phyloP scores from a whole-genome alignment of 2,113 vertebrate genomes.

The Oceanites oceanicus region DNA sequence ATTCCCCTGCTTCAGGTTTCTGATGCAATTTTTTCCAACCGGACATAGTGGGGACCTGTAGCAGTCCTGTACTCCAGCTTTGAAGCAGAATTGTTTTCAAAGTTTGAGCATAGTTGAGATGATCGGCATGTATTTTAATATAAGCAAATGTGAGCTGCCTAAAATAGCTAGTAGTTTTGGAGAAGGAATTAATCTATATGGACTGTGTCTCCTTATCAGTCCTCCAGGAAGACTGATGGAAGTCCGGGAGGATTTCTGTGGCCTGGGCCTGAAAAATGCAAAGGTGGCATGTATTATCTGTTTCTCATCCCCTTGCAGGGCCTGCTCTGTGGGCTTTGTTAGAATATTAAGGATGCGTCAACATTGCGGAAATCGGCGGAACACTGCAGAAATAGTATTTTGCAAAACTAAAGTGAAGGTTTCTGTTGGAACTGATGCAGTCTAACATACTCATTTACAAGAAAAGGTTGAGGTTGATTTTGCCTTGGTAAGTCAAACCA shows the following conservation, averaged over 20 bases:
- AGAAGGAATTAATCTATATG: neutral
- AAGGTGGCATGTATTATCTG: too few species aligned
- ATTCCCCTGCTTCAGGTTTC: neutral
- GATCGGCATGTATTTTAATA: neutral
- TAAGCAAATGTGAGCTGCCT: neutral
- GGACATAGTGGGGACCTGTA: neutral
- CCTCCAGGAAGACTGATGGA: neutral
- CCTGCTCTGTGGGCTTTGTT: neutral
- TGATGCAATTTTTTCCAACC: fast-evolving
- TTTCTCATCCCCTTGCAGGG: neutral
- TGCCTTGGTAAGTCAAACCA: neutral
- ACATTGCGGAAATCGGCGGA: fast-evolving
- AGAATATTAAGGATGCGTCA: neutral
- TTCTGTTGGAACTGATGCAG: neutral
- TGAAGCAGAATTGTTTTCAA: neutral
- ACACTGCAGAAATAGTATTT: neutral
- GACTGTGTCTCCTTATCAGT: neutral
- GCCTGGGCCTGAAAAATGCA: neutral
- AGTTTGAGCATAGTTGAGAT: neutral
- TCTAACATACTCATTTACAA: neutral
- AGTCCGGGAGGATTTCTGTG: neutral
- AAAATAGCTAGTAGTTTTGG: neutral
- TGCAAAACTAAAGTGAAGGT: neutral
- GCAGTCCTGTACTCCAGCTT: neutral
- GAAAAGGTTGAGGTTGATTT: neutral